Evolutionary conservation across 2,797 vertebrate species (phyloP).

Genomic region (Bryconaethiops microstoma): DNA sequence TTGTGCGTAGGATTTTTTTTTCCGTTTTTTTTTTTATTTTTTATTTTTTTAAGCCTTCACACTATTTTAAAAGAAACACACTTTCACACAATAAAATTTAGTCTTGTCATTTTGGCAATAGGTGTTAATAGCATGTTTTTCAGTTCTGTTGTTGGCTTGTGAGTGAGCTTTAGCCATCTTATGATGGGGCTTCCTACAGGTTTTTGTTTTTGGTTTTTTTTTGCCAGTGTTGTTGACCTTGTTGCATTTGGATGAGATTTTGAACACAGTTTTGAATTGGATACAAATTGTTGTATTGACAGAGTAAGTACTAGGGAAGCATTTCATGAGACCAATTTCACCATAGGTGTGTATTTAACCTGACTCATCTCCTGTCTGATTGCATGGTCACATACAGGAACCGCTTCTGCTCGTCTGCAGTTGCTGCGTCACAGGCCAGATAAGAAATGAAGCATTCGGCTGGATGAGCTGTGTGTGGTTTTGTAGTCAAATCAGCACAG

Average conservation of each 20-base stretch:
- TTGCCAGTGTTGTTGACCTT: not conserved
- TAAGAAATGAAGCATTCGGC: not conserved
- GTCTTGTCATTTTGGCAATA: not conserved
- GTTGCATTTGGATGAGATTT: not conserved
- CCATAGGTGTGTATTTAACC: not conserved
- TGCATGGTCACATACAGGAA: constrained; percentile 5
- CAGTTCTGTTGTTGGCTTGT: not conserved
- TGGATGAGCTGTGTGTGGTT: not conserved
- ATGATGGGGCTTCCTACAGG: not conserved
- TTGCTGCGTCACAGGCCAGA: constrained; percentile 7
- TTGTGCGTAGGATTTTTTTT: constrained; percentile 7
- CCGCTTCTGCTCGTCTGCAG: not conserved
- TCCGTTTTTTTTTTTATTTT: not conserved
- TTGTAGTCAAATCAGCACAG: constrained; percentile 10
- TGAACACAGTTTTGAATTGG: not conserved
- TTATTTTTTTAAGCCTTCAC: not conserved
- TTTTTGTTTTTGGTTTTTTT: not conserved
- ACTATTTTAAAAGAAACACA: not conserved
- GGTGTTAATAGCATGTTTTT: not conserved
- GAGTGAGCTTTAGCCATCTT: not conserved
- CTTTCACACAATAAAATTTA: not conserved
- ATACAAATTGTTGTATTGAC: too few relatives aligned
- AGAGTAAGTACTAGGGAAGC: not conserved
- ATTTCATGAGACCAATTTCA: not conserved
- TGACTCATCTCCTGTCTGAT: constrained; percentile 37